Evolutionary conservation across 2,113 vertebrate genomes (phyloP).

Genomic region (Thymallus thymallus): DNA sequence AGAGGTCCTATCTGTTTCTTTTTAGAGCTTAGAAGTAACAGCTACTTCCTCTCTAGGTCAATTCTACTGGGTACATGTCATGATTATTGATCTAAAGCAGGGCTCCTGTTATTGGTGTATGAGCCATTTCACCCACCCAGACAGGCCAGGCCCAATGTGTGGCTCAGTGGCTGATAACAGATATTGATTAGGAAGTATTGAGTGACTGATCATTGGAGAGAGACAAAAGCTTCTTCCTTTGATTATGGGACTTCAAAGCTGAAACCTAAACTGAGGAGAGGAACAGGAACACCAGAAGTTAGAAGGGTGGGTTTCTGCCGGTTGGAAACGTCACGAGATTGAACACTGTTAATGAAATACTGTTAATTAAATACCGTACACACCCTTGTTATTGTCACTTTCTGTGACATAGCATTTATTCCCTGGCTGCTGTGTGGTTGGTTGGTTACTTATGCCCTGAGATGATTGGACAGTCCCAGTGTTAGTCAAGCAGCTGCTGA

Average conservation of each 20-base stretch:
- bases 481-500: not conserved
- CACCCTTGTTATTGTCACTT: conserved; percentile 14
- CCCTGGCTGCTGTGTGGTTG: not conserved
- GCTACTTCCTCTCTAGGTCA: not conserved
- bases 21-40: not conserved
- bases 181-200: conserved; percentile 30
- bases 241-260: conserved; percentile 16
- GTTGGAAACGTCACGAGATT: not conserved
- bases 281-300: not conserved
- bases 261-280: conserved; percentile 36
- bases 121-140: not conserved
- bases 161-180: conserved; percentile 5
- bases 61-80: not conserved
- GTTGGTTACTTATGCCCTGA: conserved; percentile 29
- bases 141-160: not conserved
- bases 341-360: not conserved
- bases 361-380: not conserved
- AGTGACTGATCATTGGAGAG: conserved; percentile 12
- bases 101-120: no score
- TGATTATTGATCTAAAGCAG: no score
- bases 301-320: not conserved
- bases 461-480: conserved; percentile 35
- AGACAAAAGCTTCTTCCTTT: conserved; percentile 11
- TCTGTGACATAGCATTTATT: conserved; percentile 1
- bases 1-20: no score